These are phyloP conservation scores for Papilio aristodemus DNA, from an alignment of 1,140 invertebrate species.

Conservation along the genomic window DNA sequence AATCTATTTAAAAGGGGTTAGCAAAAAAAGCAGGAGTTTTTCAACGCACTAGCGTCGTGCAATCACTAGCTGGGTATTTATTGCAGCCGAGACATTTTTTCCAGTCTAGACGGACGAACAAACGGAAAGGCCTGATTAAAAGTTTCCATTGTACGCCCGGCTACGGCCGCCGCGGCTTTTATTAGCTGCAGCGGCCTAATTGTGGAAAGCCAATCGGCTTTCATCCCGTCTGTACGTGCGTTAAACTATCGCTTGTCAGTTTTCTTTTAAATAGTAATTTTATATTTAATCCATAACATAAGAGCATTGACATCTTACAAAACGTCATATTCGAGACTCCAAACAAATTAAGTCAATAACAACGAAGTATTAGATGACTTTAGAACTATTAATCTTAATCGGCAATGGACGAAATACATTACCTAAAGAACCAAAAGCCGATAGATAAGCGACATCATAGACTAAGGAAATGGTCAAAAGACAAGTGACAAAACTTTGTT, in stretches of 20 bases:
- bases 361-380: too few relatives aligned
- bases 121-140: slow-evolving; percentile 76
- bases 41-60: slow-evolving; percentile 39
- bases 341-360: too few relatives aligned
- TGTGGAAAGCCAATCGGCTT: slow-evolving; percentile 38
- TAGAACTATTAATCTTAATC: too few relatives aligned
- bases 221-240: slow-evolving; percentile 19
- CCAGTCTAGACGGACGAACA: slow-evolving; percentile 70
- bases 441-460: too few relatives aligned
- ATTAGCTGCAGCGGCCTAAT: slow-evolving; percentile 50
- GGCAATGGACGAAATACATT: too few relatives aligned
- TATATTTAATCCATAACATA: too few relatives aligned
- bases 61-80: slow-evolving; percentile 53
- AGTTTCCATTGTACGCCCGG: slow-evolving; percentile 66
- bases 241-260: slow-evolving; percentile 12
- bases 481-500: too few relatives aligned
- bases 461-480: too few relatives aligned
- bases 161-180: slow-evolving; percentile 51
- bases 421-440: too few relatives aligned
- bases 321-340: too few relatives aligned
- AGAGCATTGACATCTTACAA: too few relatives aligned
- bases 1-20: slow-evolving; percentile 18
- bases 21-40: not conserved
- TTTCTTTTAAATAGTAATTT: not conserved
- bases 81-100: slow-evolving; percentile 60